phyloP scores from a whole-genome alignment of 2,888 invertebrate genomes.

The Seira musarum region DNA sequence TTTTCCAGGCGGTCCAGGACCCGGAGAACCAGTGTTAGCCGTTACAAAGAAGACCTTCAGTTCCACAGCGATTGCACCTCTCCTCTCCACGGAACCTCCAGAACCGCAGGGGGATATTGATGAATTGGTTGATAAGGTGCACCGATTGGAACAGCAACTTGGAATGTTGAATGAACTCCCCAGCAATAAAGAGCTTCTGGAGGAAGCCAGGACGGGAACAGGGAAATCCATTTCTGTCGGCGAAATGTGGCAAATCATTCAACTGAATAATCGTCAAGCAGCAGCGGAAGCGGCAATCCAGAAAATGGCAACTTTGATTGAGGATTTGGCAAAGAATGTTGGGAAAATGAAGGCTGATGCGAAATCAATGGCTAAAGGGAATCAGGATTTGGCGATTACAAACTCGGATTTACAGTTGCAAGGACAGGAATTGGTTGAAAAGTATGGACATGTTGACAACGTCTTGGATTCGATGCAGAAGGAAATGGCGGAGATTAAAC shows the following conservation, averaged over 20 bases:
- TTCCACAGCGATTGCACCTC: slow-evolving; percentile 52
- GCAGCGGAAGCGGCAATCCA: slow-evolving; percentile 78
- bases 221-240: slow-evolving; percentile 71
- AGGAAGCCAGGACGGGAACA: slow-evolving; percentile 70
- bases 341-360: slow-evolving; percentile 71
- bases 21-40: neutral
- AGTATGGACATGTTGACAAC: slow-evolving; percentile 25
- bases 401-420: slow-evolving; percentile 35
- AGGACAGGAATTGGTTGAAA: slow-evolving; percentile 26
- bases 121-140: slow-evolving; percentile 69
- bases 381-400: slow-evolving; percentile 18
- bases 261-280: slow-evolving; percentile 78
- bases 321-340: slow-evolving; percentile 75
- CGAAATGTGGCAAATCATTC: slow-evolving; percentile 80
- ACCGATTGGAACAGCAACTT: slow-evolving; percentile 72
- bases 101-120: too few species aligned
- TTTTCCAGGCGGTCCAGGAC: neutral
- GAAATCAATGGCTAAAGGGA: slow-evolving; percentile 35
- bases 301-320: slow-evolving; percentile 76
- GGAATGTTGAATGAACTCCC: slow-evolving; percentile 73
- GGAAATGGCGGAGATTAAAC: slow-evolving; percentile 51
- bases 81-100: slow-evolving; percentile 16
- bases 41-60: slow-evolving; percentile 15
- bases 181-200: slow-evolving; percentile 73
- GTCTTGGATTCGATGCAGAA: slow-evolving; percentile 30